Evolutionary conservation across 2,797 vertebrate species (phyloP), one percentile per base, ranked within the genome.

Genomic region (Melopsittacus undulatus): DNA sequence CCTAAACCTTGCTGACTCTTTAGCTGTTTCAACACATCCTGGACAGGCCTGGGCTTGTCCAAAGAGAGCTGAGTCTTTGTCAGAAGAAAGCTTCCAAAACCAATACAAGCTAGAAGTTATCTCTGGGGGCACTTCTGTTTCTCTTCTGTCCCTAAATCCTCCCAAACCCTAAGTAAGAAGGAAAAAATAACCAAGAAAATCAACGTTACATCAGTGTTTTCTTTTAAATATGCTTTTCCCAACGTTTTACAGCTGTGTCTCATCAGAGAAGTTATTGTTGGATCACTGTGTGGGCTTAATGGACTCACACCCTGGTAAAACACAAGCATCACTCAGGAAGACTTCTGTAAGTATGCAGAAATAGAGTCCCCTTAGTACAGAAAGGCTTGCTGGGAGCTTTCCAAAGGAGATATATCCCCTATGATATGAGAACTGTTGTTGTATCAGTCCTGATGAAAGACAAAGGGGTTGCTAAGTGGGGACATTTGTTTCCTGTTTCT

Each of bases 401-500:
- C 48, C 84, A 62, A 13, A 62, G 59, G 34, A 91, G 18, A 32
- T 38, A 7, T 22, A 32, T 30, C 43, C 11, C 62, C 68, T 21
- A 4, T 1, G 17, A n/a, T 62, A 54, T 4, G 30, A 67, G 42
- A 74, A 11, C 40, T 42, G 63, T 11, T 57, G 9, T 23, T 59
- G 29, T 43, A 32, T 27, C 73, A 21, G 34, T 43, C 36, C 94
- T 59, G 62, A 32, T 36, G 36, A 38, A 48, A 81, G 84, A 73
- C 59, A 86, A 54, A 87, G 54, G 23, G 5, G 42, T 15, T 49
- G 40, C 1, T 46, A 83, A 56, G 49, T 3, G n/a, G 12, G n/a
- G 34, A 89, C 43, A 73, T 94, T 69, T 66, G 54, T 86, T 93
- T 81, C 15, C 66, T 48, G 9, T 57, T 81, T 63, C 70, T 46